These are phyloP conservation scores for Elephas maximus DNA, from an alignment of 2,113 vertebrate genomes.

Conservation along the genomic window DNA sequence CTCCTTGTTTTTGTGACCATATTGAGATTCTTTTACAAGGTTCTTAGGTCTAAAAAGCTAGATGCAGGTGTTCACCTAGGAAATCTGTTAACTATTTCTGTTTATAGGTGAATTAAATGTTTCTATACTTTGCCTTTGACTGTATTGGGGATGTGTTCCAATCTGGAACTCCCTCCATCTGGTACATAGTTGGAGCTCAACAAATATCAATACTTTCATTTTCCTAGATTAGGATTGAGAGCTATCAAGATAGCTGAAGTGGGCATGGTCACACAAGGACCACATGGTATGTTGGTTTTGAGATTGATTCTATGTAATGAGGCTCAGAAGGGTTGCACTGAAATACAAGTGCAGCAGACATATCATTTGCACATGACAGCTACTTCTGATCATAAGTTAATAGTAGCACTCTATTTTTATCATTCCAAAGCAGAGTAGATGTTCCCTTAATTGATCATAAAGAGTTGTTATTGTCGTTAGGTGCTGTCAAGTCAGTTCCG, in stretches of 20 bases:
- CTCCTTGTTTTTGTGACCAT: background rate
- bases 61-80: background rate
- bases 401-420: background rate
- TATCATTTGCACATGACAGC: background rate
- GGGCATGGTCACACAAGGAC: background rate
- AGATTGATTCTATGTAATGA: background rate
- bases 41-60: background rate
- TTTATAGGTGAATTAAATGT: slow-evolving; percentile 9
- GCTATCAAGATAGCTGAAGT: slow-evolving; percentile 13
- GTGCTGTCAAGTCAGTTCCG: too few relatives aligned
- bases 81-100: background rate
- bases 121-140: background rate
- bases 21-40: background rate
- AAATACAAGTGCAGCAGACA: background rate
- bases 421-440: background rate
- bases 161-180: slow-evolving; percentile 17
- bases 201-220: slow-evolving; percentile 16
- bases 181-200: background rate
- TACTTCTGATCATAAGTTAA: slow-evolving; percentile 30
- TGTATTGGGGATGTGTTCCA: background rate
- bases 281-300: background rate
- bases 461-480: background rate
- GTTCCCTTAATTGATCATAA: background rate
- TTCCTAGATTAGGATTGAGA: background rate
- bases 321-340: background rate